Evolutionary conservation across 2,888 invertebrate species (phyloP).

Genomic region (Xestia xanthographa): DNA sequence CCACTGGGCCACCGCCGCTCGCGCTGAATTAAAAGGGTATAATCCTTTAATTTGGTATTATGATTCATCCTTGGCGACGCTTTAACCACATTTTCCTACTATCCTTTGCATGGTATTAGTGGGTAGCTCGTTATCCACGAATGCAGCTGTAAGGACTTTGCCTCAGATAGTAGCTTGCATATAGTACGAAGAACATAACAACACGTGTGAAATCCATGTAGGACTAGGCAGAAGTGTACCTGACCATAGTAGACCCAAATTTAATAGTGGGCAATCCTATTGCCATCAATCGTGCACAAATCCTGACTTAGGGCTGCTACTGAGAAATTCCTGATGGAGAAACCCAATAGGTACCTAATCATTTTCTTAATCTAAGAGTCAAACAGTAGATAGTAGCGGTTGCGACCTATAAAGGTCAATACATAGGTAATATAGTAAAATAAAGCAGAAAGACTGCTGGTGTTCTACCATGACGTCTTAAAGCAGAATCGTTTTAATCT

Average conservation of each 20-base stretch:
- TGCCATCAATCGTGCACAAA: background rate
- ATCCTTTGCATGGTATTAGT: too few relatives aligned
- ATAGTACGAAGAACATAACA: background rate
- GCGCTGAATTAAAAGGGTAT: too few relatives aligned
- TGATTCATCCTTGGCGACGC: too few relatives aligned
- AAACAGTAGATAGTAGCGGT: too few relatives aligned
- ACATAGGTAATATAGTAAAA: too few relatives aligned
- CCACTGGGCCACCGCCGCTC: too few relatives aligned
- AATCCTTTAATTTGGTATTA: too few relatives aligned
- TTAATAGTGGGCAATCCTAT: background rate
- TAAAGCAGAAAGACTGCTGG: background rate
- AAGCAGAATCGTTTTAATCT: too few relatives aligned
- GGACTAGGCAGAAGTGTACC: too few relatives aligned
- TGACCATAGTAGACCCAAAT: background rate
- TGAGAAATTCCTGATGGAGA: background rate
- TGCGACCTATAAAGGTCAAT: background rate
- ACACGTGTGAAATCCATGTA: rapidly evolving
- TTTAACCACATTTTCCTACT: too few relatives aligned
- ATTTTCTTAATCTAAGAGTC: background rate
- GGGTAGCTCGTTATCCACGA: too few relatives aligned
- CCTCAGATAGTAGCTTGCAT: background rate
- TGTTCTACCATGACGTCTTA: too few relatives aligned
- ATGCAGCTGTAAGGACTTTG: background rate
- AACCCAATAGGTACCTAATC: background rate
- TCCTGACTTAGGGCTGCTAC: background rate